phyloP scores from a whole-genome alignment of 2,888 invertebrate species.

The Tipula unca region DNA sequence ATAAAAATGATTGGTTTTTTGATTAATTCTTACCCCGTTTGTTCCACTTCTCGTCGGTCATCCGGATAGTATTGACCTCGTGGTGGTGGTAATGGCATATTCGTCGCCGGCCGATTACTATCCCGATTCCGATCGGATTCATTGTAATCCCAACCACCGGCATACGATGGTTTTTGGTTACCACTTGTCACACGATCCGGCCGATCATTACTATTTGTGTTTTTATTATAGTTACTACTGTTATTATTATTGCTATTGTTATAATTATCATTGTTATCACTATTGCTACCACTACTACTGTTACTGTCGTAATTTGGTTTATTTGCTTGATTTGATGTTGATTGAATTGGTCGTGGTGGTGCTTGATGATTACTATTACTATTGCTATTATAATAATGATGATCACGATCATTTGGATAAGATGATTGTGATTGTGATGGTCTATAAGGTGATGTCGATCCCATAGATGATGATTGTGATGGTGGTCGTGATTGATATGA shows the following conservation, averaged over 20 bases:
- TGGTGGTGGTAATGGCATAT: neutral
- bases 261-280: constrained; percentile 24
- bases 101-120: neutral
- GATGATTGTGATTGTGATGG: constrained; percentile 16
- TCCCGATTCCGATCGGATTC: neutral
- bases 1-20: neutral
- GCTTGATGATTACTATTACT: neutral
- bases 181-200: neutral
- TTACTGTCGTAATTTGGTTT: constrained; percentile 23
- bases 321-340: constrained; percentile 21
- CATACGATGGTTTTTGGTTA: constrained; percentile 1
- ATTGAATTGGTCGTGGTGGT: constrained; percentile 18
- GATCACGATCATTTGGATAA: constrained; percentile 3
- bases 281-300: constrained; percentile 22
- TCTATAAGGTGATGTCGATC: constrained; percentile 24
- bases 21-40: constrained; percentile 10
- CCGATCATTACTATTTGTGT: neutral
- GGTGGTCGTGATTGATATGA: constrained; percentile 23
- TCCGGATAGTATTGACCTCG: neutral
- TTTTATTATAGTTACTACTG: neutral
- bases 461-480: constrained; percentile 24
- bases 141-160: neutral
- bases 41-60: neutral
- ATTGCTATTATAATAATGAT: constrained; percentile 16
- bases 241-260: neutral